These are phyloP conservation scores for Chironomus tepperi DNA, from an alignment of 1,140 invertebrate species.

Conservation along the genomic window DNA sequence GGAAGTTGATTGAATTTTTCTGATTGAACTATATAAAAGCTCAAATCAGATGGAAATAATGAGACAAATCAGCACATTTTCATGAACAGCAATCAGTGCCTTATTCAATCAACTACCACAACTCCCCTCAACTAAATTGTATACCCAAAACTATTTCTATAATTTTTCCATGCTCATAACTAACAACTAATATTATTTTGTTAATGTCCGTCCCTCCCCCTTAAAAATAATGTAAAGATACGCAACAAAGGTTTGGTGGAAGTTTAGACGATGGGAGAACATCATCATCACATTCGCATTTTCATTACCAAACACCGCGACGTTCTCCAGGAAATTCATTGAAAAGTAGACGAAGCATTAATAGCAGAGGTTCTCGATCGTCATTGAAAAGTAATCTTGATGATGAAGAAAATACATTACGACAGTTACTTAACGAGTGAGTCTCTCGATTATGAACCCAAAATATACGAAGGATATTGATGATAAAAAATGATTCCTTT, in stretches of 20 bases:
- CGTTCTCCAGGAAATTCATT: conserved; percentile 40
- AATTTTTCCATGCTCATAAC: no score
- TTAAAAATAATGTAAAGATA: not conserved
- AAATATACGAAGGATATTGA: not conserved
- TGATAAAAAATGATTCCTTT: conserved; percentile 22
- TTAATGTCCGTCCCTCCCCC: no score
- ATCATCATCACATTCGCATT: conserved; percentile 28
- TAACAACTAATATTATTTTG: no score
- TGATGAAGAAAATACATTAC: conserved; percentile 39
- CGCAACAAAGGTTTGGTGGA: conserved; percentile 36
- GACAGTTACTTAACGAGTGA: conserved; percentile 42
- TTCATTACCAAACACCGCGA: conserved; percentile 27
- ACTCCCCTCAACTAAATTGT: no score
- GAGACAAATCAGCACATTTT: no score
- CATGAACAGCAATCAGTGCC: not conserved
- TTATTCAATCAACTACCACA: not conserved
- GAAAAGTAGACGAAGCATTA: conserved; percentile 35
- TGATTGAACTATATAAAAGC: not conserved
- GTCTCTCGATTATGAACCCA: conserved; percentile 28
- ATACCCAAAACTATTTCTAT: no score
- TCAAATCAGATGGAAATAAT: not conserved
- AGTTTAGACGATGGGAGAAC: conserved; percentile 38
- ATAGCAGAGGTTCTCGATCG: conserved; percentile 33
- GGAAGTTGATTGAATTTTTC: no score
- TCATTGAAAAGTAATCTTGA: conserved; percentile 40